Conservation (phyloP, 35 echinoderm and acorn worm genomes). For the Stichopus chloronotus region DNA sequence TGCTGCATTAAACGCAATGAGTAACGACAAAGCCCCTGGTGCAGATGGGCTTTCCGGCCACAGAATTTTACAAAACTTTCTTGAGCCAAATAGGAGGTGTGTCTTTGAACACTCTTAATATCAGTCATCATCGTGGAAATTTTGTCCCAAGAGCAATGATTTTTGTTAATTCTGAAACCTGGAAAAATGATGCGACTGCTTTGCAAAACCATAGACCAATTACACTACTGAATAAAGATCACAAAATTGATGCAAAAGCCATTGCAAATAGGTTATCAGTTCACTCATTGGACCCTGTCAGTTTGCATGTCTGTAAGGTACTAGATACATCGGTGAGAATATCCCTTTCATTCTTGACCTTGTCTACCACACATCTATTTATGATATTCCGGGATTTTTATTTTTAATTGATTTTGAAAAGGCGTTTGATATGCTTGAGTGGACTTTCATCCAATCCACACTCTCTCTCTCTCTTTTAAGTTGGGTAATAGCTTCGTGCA, state of each 20-base stretch:
- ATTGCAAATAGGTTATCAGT: conserved; percentile 18
- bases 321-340: conserved; percentile 59
- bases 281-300: background rate
- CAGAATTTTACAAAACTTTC: conserved; percentile 39
- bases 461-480: background rate
- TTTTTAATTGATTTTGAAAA: conserved; percentile 51
- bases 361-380: background rate
- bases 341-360: conserved; percentile 11
- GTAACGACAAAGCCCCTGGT: conserved; percentile 6
- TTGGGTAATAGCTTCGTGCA: conserved; percentile 35
- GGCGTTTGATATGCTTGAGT: conserved; percentile 44
- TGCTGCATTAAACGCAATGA: background rate
- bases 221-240: conserved; percentile 27
- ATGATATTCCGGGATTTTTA: conserved; percentile 27
- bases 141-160: conserved; percentile 24
- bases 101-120: conserved; percentile 2
- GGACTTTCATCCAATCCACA: conserved; percentile 8
- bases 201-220: conserved; percentile 15
- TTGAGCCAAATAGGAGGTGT: background rate
- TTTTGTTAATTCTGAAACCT: conserved; percentile 20
- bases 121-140: background rate
- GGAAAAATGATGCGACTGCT: background rate
- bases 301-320: background rate
- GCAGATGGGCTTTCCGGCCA: conserved; percentile 20
- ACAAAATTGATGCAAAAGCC: conserved; percentile 48